Evolutionary conservation across 1,140 invertebrate genomes (phyloP), one percentile per base, ranked within the genome.

Genomic region (Saxidomus purpurata): DNA sequence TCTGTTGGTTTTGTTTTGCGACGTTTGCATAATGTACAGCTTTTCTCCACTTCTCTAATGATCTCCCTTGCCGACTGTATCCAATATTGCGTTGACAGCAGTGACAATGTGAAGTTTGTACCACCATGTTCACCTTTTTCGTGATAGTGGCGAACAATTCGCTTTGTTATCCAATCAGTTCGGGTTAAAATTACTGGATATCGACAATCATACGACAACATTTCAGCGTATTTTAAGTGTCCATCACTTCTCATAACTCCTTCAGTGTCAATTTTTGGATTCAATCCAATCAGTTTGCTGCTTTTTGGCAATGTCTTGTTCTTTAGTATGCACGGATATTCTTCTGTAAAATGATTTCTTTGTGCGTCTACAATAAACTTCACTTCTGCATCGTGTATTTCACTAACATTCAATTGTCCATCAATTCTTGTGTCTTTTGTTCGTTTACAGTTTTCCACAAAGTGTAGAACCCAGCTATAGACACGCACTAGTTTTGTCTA

Each of bases 401-500:
- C 83, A 13, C 13, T 6, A 13, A 55, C 22, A 4, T 36, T 36
- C 49, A 55, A 40, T 15, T 34, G 13, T 13, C 25, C 40, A 2
- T 3, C 9, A 25, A 38, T 52, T 71, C 67, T 71, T 11, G 8
- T 0, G 9, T 15, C 15, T 36, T 74, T 85, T 38, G n/a, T 31
- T 4, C 17, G 36, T 52, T 25, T 69, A 74, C 82, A 85, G 36
- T 85, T 85, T 25, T 85, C 43, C 1, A 85, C 22, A 74, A 71
- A 85, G 49, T 74, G 4, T 31, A 2, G n/a, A 17, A 87, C 85
- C 85, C 85, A 87, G 15, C 74, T 52, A 63, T 34, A 74, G 9
- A 85, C 67, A 22, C 49, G n/a, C 22, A 85, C 63, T 22, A 49
- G 3, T 22, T 85, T 49, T 36, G 13, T 49, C 63, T 67, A 85